Evolutionary conservation across 2,888 invertebrate species (phyloP), one percentile per base, ranked within the genome.

Genomic region (Neoaliturus tenellus): DNA sequence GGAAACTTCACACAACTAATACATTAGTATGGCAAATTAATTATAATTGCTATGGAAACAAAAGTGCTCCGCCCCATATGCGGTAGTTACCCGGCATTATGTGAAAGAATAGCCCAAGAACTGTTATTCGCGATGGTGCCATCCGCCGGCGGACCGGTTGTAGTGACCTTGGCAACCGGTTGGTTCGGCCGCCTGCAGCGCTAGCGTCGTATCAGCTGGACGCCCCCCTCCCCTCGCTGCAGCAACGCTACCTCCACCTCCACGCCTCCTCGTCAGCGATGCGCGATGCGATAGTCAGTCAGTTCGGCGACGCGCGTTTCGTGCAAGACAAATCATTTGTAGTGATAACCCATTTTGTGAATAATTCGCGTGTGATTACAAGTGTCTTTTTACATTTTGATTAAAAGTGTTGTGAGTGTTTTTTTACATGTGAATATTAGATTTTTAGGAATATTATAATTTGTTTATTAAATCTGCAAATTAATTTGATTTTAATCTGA

Each of bases 101-200:
- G 44, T 44, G 14, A 51, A 51, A 62, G 25, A 62, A 20, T 28
- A 62, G 3, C 62, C 62, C 55, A 20, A 28, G 51, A 62, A 62
- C 62, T 62, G 62, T 62, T 62, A 62, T 62, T 62, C 62, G 62
- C 62, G 62, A 62, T 28, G 0, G 33, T 31, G 71, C 41, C 75
- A 14, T 75, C 75, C 28, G 25, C 28, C 48, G 48, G 41, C 2
- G 28, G 75, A 75, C 75, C 20, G 75, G 39, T 41, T 75, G 48
- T 75, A 75, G 41, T 75, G 75, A 75, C 75, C 75, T 75, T 75
- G 75, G 28, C 75, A 75, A 75, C 41, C 75, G 75, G 75, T 41
- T 75, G 39, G 25, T 41, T n/a, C 20, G 35, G 41, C 71, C 71
- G 71, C 71, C n/a, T n/a, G 71, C 8, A 41, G 71, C 71, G 71